Percentiles rank a stretch among this genome's conserved stretches.
phyloP scores from a whole-genome alignment of 2,113 vertebrate species.

The Bos indicus region DNA sequence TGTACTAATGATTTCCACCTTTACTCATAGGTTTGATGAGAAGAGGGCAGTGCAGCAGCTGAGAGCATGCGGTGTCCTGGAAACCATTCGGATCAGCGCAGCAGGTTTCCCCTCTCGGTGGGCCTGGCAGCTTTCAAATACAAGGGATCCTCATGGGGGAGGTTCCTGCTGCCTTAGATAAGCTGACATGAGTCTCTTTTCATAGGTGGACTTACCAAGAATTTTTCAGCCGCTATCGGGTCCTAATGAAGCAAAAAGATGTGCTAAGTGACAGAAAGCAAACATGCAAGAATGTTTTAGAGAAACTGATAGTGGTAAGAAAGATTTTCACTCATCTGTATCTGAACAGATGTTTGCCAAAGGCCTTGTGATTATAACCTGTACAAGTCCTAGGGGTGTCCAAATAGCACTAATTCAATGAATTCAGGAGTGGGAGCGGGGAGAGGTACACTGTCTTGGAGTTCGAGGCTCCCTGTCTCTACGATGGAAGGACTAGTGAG shows the following conservation, averaged over 20 bases:
- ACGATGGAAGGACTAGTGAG: not conserved
- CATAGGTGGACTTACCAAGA: constrained; percentile 98
- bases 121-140: not conserved
- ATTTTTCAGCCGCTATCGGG: constrained; percentile 98
- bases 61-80: constrained; percentile 95
- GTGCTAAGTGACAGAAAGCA: constrained; percentile 92
- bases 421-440: not conserved
- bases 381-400: not conserved
- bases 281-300: constrained; percentile 95
- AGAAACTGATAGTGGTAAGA: constrained; percentile 93
- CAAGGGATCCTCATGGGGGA: not conserved
- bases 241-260: constrained; percentile 98
- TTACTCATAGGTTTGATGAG: constrained; percentile 90
- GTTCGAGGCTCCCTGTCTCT: not conserved
- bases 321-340: constrained; percentile 9
- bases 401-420: not conserved
- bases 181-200: constrained; percentile 40
- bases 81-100: constrained; percentile 98
- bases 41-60: constrained; percentile 98
- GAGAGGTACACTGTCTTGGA: not conserved
- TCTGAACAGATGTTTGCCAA: not conserved
- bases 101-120: constrained; percentile 98
- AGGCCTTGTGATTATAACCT: constrained; percentile 5
- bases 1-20: not conserved
- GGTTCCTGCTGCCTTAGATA: not conserved